Conservation (phyloP, 2,797 vertebrate species). For the Cottoperca gobio region DNA sequence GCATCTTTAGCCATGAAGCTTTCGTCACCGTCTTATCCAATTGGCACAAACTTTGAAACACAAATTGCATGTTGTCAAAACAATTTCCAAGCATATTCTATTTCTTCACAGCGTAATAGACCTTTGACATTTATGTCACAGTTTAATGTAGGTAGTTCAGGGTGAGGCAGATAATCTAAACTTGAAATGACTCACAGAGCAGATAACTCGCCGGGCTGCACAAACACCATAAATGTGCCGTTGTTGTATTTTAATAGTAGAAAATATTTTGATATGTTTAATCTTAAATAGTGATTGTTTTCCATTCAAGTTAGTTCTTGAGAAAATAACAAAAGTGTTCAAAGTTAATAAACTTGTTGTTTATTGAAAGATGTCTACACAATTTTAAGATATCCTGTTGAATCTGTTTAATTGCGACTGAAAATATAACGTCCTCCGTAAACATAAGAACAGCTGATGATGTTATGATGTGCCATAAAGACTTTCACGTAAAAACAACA, state of each 20-base stretch:
- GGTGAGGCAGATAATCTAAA: not conserved
- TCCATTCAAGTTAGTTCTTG: not conserved
- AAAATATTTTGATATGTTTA: constrained; percentile 7
- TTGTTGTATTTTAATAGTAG: not conserved
- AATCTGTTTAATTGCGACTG: not conserved
- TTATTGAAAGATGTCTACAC: constrained; percentile 14
- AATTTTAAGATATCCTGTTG: not conserved
- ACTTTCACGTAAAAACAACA: not conserved
- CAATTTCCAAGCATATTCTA: not conserved
- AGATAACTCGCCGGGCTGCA: not conserved
- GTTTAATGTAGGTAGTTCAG: constrained; percentile 15
- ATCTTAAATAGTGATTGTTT: constrained; percentile 1
- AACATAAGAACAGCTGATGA: not conserved
- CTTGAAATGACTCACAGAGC: not conserved
- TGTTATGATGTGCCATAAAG: not conserved
- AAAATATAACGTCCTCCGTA: constrained; percentile 4
- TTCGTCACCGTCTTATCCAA: not conserved
- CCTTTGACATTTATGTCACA: not conserved
- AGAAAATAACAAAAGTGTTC: constrained; percentile 5
- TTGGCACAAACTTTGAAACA: not conserved
- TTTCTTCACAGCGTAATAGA: not conserved
- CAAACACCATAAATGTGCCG: constrained; percentile 8
- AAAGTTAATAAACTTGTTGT: not conserved
- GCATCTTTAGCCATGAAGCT: constrained; percentile 1
- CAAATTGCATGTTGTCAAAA: constrained; percentile 11